Base-by-base conservation (phyloP, 2,113 vertebrate species). In the Indicator indicator region DNA sequence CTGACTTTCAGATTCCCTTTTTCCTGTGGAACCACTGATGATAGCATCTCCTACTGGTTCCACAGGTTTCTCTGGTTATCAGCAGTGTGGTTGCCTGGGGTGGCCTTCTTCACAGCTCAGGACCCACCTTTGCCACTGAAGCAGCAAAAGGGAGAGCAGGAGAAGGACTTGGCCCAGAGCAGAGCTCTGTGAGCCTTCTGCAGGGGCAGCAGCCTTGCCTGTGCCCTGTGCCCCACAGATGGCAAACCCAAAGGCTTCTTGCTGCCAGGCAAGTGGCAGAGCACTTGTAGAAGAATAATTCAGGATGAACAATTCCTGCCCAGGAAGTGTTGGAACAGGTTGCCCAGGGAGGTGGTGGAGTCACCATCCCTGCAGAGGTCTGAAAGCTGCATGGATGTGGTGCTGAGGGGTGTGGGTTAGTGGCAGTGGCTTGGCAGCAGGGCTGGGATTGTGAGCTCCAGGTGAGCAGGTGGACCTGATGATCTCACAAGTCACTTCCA, bases 21-120 rank as follows among this genome's bases (percentile, higher is more conserved):
- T 58, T 38, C 5, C 14, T 69, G 23, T 16, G 58, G 55, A 90
- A 46, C 6, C 12, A 63, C 2, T 74, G 36, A 59, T 85, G 89
- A 92, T 89, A 92, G 4, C 55, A 86, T 94, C 80, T 90, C 28
- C 62, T 23, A 9, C 76, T 33, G 46, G 89, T 79, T 78, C 54
- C 50, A 50, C 71, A 32, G 46, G 88, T 94, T 94, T 73, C 70
- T n/a, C 55, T 86, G n/a, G 65, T 83, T 78, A 82, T 79, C 74
- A 83, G 9, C 11, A 20, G 59, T 83, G 18, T 20, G 27, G 46
- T 64, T 0, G 3, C 59, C 63, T 42, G 5, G 9, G 17, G 14
- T 40, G 81, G 55, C 17, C 3, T 7, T 3, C 73, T 90, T 64
- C 48, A 36, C 15, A 76, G 69, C 42, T 72, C 28, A 50, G 36